Base-by-base conservation (phyloP, 2,888 invertebrate species). In the Protophormia terraenovae region DNA sequence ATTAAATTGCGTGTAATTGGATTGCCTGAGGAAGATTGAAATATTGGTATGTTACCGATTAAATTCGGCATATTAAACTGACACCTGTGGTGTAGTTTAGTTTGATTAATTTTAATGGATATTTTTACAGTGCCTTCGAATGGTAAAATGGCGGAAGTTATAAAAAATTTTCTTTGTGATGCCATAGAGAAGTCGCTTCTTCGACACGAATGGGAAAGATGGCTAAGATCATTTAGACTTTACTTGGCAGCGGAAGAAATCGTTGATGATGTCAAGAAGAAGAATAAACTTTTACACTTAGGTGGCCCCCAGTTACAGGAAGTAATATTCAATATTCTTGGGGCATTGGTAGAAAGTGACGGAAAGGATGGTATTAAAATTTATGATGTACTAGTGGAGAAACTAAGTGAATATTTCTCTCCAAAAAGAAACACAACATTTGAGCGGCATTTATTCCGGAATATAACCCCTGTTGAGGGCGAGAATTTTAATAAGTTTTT, bases 401-500 rank as follows among this genome's bases (percentile, higher is more conserved):
- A 87, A 35, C 69, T 87, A 5, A 69, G 47, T 35, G 83, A 84
- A 69, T 86, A 84, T 76, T 87, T 87, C 69, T 82, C 86, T 22
- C 87, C 87, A 53, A 69, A 86, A 55, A 87, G 86, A 76, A 88
- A 88, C 29, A 84, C 83, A 6, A 83, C 77, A 32, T 87, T 88
- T 32, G 90, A 91, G 87, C 67, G 90, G 10, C 89, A 90, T 84
- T 10, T 90, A 3, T 90, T 90, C 80, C 77, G 90, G 2, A 72
- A 87, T 12, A 73, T 89, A 32, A 58, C 38, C 10, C 66, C 76
- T 45, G 14, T 14, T 5, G 72, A 83, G 58, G 88, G 83, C 0
- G 90, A 91, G 50, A 88, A 88, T 41, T 89, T 91, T 72, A 89
- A 88, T 47, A 90, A 89, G 69, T 91, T 90, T 83, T 60, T 83